Evolutionary conservation across 2,888 invertebrate genomes (phyloP).

Genomic region (Ernsta delagoae): DNA sequence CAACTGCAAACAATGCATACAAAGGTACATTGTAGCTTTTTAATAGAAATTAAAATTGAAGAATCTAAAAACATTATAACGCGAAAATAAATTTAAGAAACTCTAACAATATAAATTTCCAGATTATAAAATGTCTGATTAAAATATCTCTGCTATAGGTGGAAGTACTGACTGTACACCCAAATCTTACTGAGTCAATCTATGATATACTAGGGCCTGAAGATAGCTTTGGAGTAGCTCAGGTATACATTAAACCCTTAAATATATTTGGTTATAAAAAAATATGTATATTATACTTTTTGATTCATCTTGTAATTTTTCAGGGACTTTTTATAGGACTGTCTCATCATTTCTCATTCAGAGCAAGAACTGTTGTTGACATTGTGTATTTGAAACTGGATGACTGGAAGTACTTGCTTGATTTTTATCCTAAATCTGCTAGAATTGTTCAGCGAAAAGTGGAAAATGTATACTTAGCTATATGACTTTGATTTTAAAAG

Average conservation of each 20-base stretch:
- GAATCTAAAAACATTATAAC: no score
- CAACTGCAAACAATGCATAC: no score
- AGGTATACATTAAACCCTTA: not conserved
- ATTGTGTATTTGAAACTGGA: slow-evolving; percentile 77
- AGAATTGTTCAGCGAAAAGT: slow-evolving; percentile 72
- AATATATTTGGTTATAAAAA: no score
- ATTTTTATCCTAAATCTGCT: slow-evolving; percentile 75
- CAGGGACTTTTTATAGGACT: slow-evolving; percentile 82
- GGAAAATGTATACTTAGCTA: slow-evolving; percentile 76
- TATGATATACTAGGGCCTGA: slow-evolving; percentile 80
- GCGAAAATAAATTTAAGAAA: no score
- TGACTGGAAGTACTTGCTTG: slow-evolving; percentile 80
- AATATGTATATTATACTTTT: no score
- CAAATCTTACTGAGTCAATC: slow-evolving; percentile 78
- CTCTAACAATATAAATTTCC: not conserved
- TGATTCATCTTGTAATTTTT: slow-evolving; percentile 33
- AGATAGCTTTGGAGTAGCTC: slow-evolving; percentile 82
- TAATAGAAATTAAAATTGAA: no score
- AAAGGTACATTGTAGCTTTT: no score
- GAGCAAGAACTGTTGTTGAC: slow-evolving; percentile 81
- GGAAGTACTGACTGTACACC: slow-evolving; percentile 81
- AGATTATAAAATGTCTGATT: not conserved
- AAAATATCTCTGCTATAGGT: slow-evolving; percentile 59
- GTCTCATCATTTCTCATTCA: slow-evolving; percentile 82
- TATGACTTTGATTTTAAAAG: slow-evolving; percentile 45